These are phyloP conservation scores for Allygus modestus DNA, from an alignment of 2,888 invertebrate genomes.

Conservation along the genomic window DNA sequence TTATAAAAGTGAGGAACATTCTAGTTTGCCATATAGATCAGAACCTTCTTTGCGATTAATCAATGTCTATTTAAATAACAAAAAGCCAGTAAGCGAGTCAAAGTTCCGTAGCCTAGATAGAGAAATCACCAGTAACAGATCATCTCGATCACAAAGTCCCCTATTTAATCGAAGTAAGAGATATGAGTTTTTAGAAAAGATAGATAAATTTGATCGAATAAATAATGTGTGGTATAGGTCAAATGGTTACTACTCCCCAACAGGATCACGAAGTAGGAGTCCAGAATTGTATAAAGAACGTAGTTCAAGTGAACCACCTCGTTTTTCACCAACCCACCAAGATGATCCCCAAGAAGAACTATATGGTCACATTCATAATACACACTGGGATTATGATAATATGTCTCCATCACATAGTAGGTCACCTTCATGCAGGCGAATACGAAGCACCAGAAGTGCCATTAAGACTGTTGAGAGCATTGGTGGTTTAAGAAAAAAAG, in stretches of 20 bases:
- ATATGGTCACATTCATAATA: constrained; percentile 72
- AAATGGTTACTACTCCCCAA: constrained; percentile 65
- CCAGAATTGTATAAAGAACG: constrained; percentile 75
- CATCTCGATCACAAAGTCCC: constrained; percentile 78
- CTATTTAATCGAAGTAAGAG: constrained; percentile 76
- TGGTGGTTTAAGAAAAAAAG: constrained; percentile 74
- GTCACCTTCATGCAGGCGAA: constrained; percentile 83
- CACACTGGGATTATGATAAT: constrained; percentile 63
- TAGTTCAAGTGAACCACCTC: constrained; percentile 82
- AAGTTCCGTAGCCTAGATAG: constrained; percentile 84
- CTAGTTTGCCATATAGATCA: constrained; percentile 72
- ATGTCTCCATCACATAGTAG: constrained; percentile 80
- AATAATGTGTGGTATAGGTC: constrained; percentile 73
- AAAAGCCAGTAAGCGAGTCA: constrained; percentile 85
- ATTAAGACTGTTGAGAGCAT: constrained; percentile 74
- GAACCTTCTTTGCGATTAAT: constrained; percentile 79
- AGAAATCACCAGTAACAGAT: constrained; percentile 73
- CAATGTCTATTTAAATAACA: constrained; percentile 82
- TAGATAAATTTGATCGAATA: constrained; percentile 73
- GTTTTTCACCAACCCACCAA: constrained; percentile 76
- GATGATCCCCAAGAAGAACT: constrained; percentile 50
- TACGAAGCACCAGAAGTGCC: constrained; percentile 77
- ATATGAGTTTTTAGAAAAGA: constrained; percentile 71
- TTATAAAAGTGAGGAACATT: constrained; percentile 63
- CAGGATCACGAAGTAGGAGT: constrained; percentile 72